These are phyloP conservation scores for Heliornis fulica DNA, from an alignment of 2,113 vertebrate species.

Conservation along the genomic window DNA sequence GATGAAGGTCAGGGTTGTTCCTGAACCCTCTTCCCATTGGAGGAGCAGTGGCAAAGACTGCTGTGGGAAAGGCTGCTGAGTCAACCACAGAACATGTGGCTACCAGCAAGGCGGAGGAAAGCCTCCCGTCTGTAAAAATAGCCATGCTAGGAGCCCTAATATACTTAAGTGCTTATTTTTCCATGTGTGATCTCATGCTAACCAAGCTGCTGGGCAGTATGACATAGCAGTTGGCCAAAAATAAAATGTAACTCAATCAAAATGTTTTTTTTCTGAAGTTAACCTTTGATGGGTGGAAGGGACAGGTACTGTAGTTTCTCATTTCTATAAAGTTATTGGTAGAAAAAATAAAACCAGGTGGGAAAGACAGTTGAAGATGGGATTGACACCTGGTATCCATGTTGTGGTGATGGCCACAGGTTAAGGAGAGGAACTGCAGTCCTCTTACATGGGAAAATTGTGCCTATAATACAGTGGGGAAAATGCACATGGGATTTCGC, in stretches of 20 bases:
- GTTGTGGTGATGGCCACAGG: background rate
- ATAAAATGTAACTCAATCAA: background rate
- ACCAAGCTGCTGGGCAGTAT: constrained; percentile 38
- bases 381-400: background rate
- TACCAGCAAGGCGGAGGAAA: background rate
- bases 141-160: background rate
- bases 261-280: background rate
- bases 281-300: background rate
- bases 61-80: constrained; percentile 63
- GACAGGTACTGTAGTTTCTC: background rate
- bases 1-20: constrained; percentile 25
- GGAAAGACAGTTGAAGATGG: background rate
- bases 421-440: background rate
- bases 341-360: background rate
- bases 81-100: background rate
- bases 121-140: constrained; percentile 43
- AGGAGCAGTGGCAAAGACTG: background rate
- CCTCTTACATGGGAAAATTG: background rate
- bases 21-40: background rate
- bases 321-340: background rate
- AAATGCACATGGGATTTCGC: background rate
- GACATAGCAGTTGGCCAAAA: constrained; percentile 42
- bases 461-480: background rate
- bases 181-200: constrained; percentile 58
- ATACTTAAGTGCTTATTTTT: constrained; percentile 55